Conservation (phyloP, 1,140 invertebrate genomes). For the Macrobrachium rosenbergii region DNA sequence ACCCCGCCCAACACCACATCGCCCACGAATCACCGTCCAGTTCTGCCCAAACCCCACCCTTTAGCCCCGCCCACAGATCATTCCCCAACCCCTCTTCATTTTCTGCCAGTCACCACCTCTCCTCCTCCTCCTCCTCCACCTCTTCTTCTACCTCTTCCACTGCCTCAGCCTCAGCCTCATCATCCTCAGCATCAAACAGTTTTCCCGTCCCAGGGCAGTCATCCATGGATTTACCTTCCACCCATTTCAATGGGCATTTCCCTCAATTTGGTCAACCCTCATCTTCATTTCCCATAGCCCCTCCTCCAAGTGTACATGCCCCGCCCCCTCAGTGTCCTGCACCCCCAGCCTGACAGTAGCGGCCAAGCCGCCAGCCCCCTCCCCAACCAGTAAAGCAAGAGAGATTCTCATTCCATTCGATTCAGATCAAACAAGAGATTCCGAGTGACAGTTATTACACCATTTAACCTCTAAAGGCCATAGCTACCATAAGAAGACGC, state of each 20-base stretch:
- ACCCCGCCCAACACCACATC: conserved; percentile 51
- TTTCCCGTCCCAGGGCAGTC: conserved; percentile 26
- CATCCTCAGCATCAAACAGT: conserved; percentile 10
- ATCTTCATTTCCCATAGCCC: conserved; percentile 34
- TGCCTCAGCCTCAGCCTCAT: conserved; percentile 26
- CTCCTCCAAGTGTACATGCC: background rate
- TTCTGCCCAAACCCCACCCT: conserved; percentile 49
- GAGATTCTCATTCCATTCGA: conserved; percentile 38
- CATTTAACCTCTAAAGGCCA: conserved; percentile 34
- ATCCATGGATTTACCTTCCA: conserved; percentile 13
- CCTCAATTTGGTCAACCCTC: conserved; percentile 47
- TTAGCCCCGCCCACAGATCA: conserved; percentile 47
- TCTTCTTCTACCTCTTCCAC: conserved; percentile 17
- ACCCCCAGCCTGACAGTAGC: conserved; percentile 56
- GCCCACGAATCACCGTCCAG: conserved; percentile 60
- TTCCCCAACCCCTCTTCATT: conserved; percentile 44
- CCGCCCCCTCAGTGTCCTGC: conserved; percentile 38
- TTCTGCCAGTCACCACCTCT: background rate
- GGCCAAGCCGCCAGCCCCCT: conserved; percentile 56
- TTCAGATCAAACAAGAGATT: conserved; percentile 59
- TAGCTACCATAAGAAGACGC: too few relatives aligned
- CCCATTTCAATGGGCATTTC: conserved; percentile 33
- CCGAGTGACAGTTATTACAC: conserved; percentile 49
- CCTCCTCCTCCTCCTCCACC: conserved; percentile 2
- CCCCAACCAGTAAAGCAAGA: conserved; percentile 50